Conservation (phyloP, 2,113 vertebrate genomes). For the Carollia perspicillata region DNA sequence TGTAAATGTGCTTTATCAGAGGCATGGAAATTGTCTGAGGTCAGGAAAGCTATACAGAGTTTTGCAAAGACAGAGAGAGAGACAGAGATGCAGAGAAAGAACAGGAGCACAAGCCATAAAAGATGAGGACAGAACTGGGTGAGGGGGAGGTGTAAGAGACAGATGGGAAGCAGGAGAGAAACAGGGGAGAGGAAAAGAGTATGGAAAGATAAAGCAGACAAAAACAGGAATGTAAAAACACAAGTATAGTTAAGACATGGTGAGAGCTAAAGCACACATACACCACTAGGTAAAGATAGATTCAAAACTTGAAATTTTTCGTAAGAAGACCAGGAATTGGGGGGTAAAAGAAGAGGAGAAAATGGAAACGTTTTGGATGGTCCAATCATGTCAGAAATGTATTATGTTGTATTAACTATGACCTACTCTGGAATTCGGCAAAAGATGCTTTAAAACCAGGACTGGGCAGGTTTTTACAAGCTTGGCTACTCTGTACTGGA, state of each 20-base stretch:
- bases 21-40: neutral
- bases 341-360: neutral
- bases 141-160: neutral
- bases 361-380: neutral
- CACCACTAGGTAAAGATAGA: neutral
- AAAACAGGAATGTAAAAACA: neutral
- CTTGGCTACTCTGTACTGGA: no score
- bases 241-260: neutral
- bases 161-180: neutral
- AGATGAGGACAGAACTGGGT: neutral
- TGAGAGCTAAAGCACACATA: neutral
- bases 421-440: neutral
- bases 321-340: neutral
- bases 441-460: neutral
- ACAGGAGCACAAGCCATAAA: neutral
- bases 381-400: neutral
- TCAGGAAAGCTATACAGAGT: neutral
- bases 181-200: no score
- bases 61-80: neutral
- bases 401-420: neutral
- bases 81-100: neutral
- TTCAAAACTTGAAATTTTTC: neutral
- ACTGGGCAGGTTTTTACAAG: neutral
- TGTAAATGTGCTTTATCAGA: neutral
- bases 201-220: neutral